Evolutionary conservation across 53 echinoderm and acorn worm genomes (phyloP).

Genomic region (Hippasteria phrygiana): DNA sequence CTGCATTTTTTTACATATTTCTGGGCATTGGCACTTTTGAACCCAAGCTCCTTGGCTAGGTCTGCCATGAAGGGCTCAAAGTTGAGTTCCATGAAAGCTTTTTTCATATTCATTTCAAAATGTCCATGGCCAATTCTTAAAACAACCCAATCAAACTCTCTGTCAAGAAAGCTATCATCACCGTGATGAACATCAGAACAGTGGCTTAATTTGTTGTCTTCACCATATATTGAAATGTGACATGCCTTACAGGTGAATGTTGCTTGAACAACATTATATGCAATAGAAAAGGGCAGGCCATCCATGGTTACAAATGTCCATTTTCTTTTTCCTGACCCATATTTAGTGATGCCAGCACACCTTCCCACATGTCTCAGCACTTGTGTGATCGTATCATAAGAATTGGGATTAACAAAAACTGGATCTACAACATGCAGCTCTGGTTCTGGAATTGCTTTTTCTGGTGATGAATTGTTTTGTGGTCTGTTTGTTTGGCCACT

Average conservation of each 20-base stretch:
- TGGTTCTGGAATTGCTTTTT: too few relatives aligned
- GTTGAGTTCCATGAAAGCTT: conserved; percentile 71
- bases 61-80: conserved; percentile 74
- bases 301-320: conserved; percentile 77
- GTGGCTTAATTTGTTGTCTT: conserved; percentile 16
- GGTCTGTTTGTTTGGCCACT: too few relatives aligned
- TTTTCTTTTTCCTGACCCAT: conserved; percentile 52
- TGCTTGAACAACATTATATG: conserved; percentile 52
- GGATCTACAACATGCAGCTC: conserved; percentile 60
- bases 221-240: conserved; percentile 33
- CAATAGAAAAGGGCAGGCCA: conserved; percentile 70
- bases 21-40: conserved; percentile 61
- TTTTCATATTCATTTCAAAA: conserved; percentile 80
- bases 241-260: conserved; percentile 57
- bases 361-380: conserved; percentile 67
- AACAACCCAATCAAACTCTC: conserved; percentile 76
- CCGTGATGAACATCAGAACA: conserved; percentile 33
- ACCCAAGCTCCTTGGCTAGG: conserved; percentile 64
- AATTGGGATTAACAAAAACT: conserved; percentile 77
- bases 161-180: conserved; percentile 51
- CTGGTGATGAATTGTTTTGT: too few relatives aligned
- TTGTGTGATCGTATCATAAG: conserved; percentile 54
- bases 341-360: conserved; percentile 50
- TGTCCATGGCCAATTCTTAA: conserved; percentile 74
- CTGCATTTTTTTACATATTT: conserved; percentile 65